Base-by-base conservation (phyloP, 2,888 invertebrate genomes). In the Cheilosia soror region DNA sequence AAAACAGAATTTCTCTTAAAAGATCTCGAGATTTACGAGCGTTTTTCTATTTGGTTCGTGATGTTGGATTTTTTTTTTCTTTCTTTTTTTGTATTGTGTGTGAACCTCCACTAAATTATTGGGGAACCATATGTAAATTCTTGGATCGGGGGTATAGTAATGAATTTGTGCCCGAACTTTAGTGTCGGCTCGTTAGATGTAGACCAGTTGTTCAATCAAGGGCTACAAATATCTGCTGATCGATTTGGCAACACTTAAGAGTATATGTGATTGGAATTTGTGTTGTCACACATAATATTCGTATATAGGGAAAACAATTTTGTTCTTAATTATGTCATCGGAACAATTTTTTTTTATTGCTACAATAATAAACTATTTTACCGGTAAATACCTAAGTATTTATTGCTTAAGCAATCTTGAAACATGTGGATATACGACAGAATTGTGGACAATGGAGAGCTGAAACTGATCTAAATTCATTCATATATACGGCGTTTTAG, bases 21-120 rank as follows among this genome's bases (percentile, higher is more conserved):
- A 84, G 83, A 84, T 79, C 55, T 65, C 37, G 65, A 68, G 79
- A 84, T 84, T 84, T 84, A 84, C 79, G 83, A 84, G 69, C 68
- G 20, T 69, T 69, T 65, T 79, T 75, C 57, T 63, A 65, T 49
- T 65, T 58, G 4, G 63, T 73, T 79, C 73, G 69, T 42, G 73
- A 68, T 79, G 68, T 65, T 33, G 72, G 27, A 0, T 4, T 11
- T 58, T 49, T 31, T 66, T 2, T 9, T 20, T 51, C 65, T 47
- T 37, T 31, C 20, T n/a, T 69, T 37, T 57, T 31, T 76, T 58
- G 25, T 20, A 20, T 20, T 49, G 37, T 60, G 51, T 68, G 60
- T 69, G 77, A 77, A 62, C 44, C 68, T 44, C 11, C 57, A 69
- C 42, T 79, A 69, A 84, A 66, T 72, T 82, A 84, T 79, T 69